Conservation (phyloP, 2,888 invertebrate genomes). For the Galerucella calmariensis region DNA sequence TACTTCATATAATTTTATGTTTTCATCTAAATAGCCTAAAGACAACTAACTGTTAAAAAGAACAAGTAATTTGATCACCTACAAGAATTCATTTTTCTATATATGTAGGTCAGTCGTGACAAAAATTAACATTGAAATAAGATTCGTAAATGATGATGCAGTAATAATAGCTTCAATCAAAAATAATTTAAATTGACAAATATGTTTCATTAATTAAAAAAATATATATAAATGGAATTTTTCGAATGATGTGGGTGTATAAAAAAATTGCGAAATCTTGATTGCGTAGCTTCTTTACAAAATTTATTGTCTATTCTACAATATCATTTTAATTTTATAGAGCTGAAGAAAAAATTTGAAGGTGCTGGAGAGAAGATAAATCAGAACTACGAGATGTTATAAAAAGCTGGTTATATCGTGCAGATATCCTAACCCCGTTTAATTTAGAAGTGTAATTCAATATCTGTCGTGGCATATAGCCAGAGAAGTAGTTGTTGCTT, state of each 20-base stretch:
- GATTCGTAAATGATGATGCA: conserved; percentile 4
- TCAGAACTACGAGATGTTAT: no score
- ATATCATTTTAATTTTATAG: neutral
- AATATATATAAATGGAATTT: neutral
- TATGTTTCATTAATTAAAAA: conserved; percentile 7
- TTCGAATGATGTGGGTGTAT: neutral
- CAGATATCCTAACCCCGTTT: no score
- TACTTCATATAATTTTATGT: neutral
- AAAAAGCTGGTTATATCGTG: no score
- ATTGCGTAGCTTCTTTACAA: neutral
- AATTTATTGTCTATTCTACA: neutral
- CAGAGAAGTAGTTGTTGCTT: no score
- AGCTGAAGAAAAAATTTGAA: no score
- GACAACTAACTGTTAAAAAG: conserved; percentile 3
- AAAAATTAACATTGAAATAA: conserved; percentile 12
- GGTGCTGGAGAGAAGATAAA: no score
- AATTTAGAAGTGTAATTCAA: no score
- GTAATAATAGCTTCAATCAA: conserved; percentile 15
- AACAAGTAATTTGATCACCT: conserved; percentile 7
- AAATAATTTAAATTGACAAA: conserved; percentile 13
- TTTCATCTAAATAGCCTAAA: neutral
- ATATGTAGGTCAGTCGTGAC: conserved; percentile 12
- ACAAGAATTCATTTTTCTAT: neutral
- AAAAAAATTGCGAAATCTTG: conserved; percentile 6
- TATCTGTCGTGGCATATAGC: no score